Percentiles rank a stretch among this genome's conserved stretches.
Evolutionary conservation across 2,888 invertebrate species (phyloP).

Genomic region (Leistus spinibarbis): DNA sequence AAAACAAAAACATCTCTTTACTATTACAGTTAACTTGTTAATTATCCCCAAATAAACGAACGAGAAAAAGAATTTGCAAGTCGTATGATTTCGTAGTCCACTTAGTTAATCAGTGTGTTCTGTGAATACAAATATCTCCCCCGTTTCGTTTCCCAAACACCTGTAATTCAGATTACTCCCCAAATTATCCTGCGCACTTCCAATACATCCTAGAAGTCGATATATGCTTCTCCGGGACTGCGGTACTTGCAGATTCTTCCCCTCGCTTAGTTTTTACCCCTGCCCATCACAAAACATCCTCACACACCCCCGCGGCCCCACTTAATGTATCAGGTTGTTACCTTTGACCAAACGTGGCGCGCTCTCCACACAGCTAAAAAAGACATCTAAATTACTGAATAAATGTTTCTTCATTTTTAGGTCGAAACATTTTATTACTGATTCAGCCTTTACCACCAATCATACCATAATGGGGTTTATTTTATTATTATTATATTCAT

Average conservation of each 20-base stretch:
- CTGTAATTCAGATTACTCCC: background rate
- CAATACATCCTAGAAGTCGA: background rate
- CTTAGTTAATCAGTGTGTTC: slow-evolving; percentile 29
- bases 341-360: slow-evolving; percentile 37
- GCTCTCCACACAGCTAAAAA: slow-evolving; percentile 41
- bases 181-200: background rate
- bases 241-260: slow-evolving; percentile 27
- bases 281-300: background rate
- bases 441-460: slow-evolving; percentile 30
- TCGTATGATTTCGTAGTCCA: slow-evolving; percentile 11
- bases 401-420: slow-evolving; percentile 43
- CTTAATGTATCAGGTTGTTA: slow-evolving; percentile 28
- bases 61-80: background rate
- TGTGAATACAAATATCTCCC: slow-evolving; percentile 32
- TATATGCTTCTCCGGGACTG: slow-evolving; percentile 18
- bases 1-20: background rate
- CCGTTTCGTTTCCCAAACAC: background rate
- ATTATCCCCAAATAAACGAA: background rate
- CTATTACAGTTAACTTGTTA: background rate
- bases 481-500: slow-evolving; percentile 17
- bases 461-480: slow-evolving; percentile 23
- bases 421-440: slow-evolving; percentile 40
- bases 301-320: background rate
- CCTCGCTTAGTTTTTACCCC: background rate
- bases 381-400: slow-evolving; percentile 42